Evolutionary conservation across 2,888 invertebrate genomes (phyloP), one percentile per base, ranked within the genome.

Genomic region (Rambutsinella grinnellia): DNA sequence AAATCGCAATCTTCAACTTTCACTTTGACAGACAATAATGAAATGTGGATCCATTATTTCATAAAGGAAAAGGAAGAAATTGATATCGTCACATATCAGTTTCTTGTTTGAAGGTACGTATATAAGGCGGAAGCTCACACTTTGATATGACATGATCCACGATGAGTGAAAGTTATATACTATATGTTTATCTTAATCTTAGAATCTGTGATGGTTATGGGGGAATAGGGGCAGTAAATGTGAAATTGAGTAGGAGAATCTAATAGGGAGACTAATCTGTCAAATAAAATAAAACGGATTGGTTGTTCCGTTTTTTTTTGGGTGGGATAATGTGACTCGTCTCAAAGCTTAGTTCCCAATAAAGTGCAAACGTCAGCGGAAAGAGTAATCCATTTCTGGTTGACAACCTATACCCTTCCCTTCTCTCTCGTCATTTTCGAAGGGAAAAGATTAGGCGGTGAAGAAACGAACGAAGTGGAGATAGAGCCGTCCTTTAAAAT

Each of bases 211-310:
- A 13, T 8, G 5, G 6, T 36, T 36, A 36, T 36, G 6, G 36
- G 6, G 36, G 36, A 36, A n/a, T 36, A 13, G 5, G 36, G 13
- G 36, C 13, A 8, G 36, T 36, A 36, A 57, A 57, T 53, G 53
- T 61, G 60, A 69, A 69, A 69, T 60, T 60, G 60, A 36, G 36
- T 53, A 61, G 10, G 57, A 53, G 24, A 69, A 60, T 51, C 17
- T 54, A 28, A 56, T 57, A 24, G 21, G 19, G 23, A 26, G 53
- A 28, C 74, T 67, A 74, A 74, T 74, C 66, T 67, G 66, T 74
- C 74, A 74, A 74, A 74, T 67, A 74, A 66, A 72, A 66, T 74
- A 74, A 74, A 74, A 65, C 46, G 58, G 46, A 61, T 63, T 49
- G 65, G 53, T 49, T 72, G 60, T 60, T 65, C 49, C 63, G 28